Percentiles rank a stretch among this genome's conserved stretches.
Conservation (phyloP, 2,888 invertebrate species). For the Amiota mariae region DNA sequence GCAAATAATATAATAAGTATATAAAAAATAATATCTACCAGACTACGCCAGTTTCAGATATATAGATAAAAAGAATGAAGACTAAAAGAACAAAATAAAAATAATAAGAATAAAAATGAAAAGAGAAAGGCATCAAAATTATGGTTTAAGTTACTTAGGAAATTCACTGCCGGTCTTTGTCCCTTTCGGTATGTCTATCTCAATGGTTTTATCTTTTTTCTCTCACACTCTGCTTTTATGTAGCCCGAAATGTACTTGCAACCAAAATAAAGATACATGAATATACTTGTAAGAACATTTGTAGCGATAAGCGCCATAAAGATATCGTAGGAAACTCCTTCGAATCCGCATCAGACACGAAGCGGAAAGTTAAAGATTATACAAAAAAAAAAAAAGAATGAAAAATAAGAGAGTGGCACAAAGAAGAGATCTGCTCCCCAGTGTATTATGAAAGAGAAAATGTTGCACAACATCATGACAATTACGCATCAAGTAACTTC, state of each 20-base stretch:
- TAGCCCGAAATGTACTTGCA: constrained; percentile 61
- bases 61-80: constrained; percentile 2
- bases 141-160: constrained; percentile 66
- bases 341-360: constrained; percentile 50
- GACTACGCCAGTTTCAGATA: constrained; percentile 44
- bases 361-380: constrained; percentile 42
- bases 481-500: constrained; percentile 51
- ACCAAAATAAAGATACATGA: constrained; percentile 63
- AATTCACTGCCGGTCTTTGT: constrained; percentile 32
- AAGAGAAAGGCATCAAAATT: constrained; percentile 51
- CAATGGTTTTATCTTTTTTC: not conserved
- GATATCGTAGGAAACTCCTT: constrained; percentile 61
- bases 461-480: constrained; percentile 55
- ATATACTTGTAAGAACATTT: constrained; percentile 60
- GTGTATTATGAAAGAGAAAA: constrained; percentile 34
- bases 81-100: constrained; percentile 46
- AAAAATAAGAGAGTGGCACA: not conserved
- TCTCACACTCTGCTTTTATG: constrained; percentile 65
- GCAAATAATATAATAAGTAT: constrained; percentile 58
- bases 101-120: constrained; percentile 46
- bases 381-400: constrained; percentile 42
- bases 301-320: constrained; percentile 66
- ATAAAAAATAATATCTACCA: constrained; percentile 69
- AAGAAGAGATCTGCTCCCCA: constrained; percentile 27
- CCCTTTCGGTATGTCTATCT: not conserved